phyloP scores from a whole-genome alignment of 2,797 vertebrate genomes.

The Lagodon rhomboides region DNA sequence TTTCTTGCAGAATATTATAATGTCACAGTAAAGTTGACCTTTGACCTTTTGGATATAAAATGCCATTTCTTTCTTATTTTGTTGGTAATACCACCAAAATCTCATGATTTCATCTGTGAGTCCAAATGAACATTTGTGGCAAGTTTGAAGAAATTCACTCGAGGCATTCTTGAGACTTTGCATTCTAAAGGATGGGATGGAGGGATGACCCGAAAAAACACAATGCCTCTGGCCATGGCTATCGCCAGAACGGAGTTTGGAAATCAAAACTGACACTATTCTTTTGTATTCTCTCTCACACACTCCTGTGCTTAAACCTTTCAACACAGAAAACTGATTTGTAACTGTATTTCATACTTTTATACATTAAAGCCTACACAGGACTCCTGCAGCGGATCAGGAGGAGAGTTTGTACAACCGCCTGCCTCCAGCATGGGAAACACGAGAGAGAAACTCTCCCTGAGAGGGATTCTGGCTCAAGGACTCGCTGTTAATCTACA shows the following conservation, averaged over 20 bases:
- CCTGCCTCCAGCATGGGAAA: conserved; percentile 49
- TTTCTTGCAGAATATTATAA: too few relatives aligned
- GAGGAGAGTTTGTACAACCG: conserved; percentile 40
- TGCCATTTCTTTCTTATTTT: too few relatives aligned
- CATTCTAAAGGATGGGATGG: too few relatives aligned
- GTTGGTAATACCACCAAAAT: too few relatives aligned
- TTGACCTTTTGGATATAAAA: too few relatives aligned
- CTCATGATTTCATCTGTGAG: not conserved
- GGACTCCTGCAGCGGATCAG: conserved; percentile 38
- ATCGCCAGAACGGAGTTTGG: too few relatives aligned
- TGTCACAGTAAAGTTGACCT: too few relatives aligned
- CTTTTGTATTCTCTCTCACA: not conserved
- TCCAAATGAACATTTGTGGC: not conserved
- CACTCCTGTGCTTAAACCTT: not conserved
- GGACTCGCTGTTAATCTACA: conserved; percentile 58
- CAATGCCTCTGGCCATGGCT: too few relatives aligned
- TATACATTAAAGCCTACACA: not conserved
- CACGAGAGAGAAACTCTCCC: conserved; percentile 39
- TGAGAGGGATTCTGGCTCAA: conserved; percentile 25
- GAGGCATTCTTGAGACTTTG: too few relatives aligned
- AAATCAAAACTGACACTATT: not conserved
- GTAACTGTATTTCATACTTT: conserved; percentile 9
- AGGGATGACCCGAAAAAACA: too few relatives aligned
- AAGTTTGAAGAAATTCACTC: too few relatives aligned
- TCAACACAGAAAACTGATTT: not conserved